These are phyloP conservation scores for Conus ventricosus DNA, from an alignment of 1,140 invertebrate species.

Conservation along the genomic window DNA sequence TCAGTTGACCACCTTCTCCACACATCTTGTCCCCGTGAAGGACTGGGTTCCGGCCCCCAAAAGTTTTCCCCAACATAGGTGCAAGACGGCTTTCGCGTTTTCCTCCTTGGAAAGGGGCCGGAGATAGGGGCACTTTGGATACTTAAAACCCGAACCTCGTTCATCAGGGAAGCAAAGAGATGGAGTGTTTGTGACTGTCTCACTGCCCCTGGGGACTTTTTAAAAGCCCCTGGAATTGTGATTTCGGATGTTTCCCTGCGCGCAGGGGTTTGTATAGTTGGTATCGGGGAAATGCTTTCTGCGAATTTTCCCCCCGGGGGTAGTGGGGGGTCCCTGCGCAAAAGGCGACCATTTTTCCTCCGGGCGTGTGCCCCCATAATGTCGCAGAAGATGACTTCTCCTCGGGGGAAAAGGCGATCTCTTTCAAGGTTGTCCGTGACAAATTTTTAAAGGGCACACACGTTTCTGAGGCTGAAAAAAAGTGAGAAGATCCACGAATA, in stretches of 20 bases:
- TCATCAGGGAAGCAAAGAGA: background rate
- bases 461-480: background rate
- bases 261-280: background rate
- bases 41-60: background rate
- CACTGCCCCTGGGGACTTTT: background rate
- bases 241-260: background rate
- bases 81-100: background rate
- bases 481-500: background rate
- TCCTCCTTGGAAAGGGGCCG: too few species aligned
- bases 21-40: background rate
- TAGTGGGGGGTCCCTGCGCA: background rate
- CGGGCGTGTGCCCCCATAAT: background rate
- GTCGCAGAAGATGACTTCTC: background rate
- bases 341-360: conserved; percentile 13
- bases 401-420: background rate
- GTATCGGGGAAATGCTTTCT: background rate
- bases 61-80: background rate
- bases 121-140: background rate
- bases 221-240: too few species aligned
- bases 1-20: background rate
- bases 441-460: background rate
- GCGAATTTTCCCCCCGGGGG: background rate
- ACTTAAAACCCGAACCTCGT: background rate
- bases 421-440: background rate
- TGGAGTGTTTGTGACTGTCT: background rate